Conservation (phyloP, 2,113 vertebrate genomes). For the Columba janthina region DNA sequence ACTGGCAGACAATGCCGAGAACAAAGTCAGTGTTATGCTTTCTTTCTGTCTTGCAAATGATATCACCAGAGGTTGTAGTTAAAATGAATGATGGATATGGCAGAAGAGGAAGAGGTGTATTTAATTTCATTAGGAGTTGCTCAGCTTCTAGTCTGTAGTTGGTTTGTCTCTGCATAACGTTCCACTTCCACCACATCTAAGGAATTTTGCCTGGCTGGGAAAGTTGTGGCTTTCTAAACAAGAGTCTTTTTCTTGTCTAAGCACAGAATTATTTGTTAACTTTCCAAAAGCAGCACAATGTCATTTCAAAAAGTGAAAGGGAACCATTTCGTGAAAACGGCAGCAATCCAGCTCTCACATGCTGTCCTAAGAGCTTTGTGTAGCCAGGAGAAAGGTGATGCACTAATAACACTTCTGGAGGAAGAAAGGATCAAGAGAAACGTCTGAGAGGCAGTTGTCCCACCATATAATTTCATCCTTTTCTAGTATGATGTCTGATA, state of each 20-base stretch:
- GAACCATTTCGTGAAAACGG: neutral
- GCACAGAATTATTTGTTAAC: neutral
- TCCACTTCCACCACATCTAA: neutral
- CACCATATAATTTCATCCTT: neutral
- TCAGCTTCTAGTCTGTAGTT: neutral
- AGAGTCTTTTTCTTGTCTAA: neutral
- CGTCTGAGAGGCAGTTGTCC: neutral
- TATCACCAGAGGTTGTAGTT: neutral
- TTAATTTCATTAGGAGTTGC: conserved; percentile 21
- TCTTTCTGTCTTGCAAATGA: neutral
- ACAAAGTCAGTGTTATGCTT: neutral
- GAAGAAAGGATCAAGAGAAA: neutral
- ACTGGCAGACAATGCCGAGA: neutral
- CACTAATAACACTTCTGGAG: neutral
- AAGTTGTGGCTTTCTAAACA: neutral
- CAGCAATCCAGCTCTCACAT: neutral
- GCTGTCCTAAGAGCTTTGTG: neutral
- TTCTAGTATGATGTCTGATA: neutral
- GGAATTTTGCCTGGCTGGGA: neutral
- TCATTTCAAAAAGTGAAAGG: neutral
- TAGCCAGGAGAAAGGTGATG: neutral
- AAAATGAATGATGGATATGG: neutral
- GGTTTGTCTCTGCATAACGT: neutral
- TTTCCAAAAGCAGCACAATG: neutral
- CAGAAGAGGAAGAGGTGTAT: neutral